Evolutionary conservation across 2,797 vertebrate genomes (phyloP).

Genomic region (Gymnopithys bicolor): DNA sequence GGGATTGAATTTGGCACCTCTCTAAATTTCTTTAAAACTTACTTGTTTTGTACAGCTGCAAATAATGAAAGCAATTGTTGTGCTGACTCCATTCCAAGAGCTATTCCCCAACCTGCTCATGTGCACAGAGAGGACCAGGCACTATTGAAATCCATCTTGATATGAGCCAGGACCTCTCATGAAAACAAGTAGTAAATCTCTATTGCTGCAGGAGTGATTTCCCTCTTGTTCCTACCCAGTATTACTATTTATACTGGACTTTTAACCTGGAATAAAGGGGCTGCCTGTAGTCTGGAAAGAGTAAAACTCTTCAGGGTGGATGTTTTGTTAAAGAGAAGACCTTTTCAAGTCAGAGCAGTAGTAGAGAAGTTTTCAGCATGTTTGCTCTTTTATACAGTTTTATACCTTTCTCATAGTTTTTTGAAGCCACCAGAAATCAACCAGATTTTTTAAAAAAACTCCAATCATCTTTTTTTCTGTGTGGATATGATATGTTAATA

Average conservation of each 20-base stretch:
- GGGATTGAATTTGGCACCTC: conserved; percentile 22
- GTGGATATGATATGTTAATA: not conserved
- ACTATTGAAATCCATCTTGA: conserved; percentile 4
- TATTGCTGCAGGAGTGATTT: not conserved
- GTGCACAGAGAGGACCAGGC: not conserved
- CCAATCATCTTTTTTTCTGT: not conserved
- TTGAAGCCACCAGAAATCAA: not conserved
- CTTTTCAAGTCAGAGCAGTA: not conserved
- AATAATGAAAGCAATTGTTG: conserved; percentile 50
- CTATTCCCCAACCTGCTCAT: conserved; percentile 27
- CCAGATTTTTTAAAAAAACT: not conserved
- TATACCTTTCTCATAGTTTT: not conserved
- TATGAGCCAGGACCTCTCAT: not conserved
- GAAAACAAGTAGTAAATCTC: conserved; percentile 1
- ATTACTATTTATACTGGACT: not conserved
- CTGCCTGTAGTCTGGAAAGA: not conserved
- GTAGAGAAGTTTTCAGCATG: not conserved
- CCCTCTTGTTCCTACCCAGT: not conserved
- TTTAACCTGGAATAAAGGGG: not conserved
- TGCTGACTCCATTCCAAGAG: conserved; percentile 37
- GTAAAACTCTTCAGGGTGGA: not conserved
- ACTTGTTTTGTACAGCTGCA: conserved; percentile 54
- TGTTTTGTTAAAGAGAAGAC: not conserved
- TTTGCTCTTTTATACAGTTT: not conserved
- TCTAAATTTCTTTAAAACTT: not conserved